These are phyloP conservation scores for Helostoma temminkii DNA, from an alignment of 2,797 vertebrate species.

Conservation along the genomic window DNA sequence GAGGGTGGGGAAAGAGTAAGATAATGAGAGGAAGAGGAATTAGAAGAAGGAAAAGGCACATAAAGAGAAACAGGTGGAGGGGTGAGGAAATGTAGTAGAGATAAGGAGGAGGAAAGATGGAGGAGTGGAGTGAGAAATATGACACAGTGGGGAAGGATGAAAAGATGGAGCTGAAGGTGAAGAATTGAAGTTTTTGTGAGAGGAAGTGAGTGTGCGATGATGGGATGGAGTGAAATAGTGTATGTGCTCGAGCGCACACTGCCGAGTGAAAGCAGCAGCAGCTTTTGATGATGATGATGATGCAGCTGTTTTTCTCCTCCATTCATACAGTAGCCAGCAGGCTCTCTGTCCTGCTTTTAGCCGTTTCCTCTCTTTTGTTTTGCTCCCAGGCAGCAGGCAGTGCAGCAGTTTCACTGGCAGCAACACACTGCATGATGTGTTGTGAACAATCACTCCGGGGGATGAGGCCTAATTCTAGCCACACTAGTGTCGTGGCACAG, in stretches of 20 bases:
- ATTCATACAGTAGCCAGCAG: slow-evolving; percentile 41
- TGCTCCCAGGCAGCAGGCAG: slow-evolving; percentile 19
- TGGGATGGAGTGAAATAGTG: slow-evolving; percentile 1
- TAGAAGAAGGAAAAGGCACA: not conserved
- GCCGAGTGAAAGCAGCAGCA: slow-evolving; percentile 28
- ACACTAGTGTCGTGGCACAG: not conserved
- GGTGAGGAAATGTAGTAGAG: not conserved
- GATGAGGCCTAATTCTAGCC: slow-evolving; percentile 10
- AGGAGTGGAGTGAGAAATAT: not conserved
- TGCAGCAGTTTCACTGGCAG: slow-evolving; percentile 23
- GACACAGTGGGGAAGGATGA: slow-evolving; percentile 12
- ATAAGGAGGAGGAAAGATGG: not conserved
- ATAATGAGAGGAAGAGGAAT: not conserved
- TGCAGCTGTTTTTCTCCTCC: slow-evolving; percentile 64
- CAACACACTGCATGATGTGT: not conserved
- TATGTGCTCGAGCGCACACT: not conserved
- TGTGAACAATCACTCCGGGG: slow-evolving; percentile 7
- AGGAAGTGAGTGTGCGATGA: slow-evolving; percentile 1
- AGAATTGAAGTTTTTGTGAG: not conserved
- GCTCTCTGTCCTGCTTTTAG: slow-evolving; percentile 19
- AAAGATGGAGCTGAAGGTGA: slow-evolving; percentile 21
- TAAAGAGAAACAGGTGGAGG: not conserved
- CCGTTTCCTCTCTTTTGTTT: slow-evolving; percentile 53
- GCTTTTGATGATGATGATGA: slow-evolving; percentile 72
- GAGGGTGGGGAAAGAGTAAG: not conserved